Conservation (phyloP, 2,888 invertebrate species). For the Drosophila subquinaria region DNA sequence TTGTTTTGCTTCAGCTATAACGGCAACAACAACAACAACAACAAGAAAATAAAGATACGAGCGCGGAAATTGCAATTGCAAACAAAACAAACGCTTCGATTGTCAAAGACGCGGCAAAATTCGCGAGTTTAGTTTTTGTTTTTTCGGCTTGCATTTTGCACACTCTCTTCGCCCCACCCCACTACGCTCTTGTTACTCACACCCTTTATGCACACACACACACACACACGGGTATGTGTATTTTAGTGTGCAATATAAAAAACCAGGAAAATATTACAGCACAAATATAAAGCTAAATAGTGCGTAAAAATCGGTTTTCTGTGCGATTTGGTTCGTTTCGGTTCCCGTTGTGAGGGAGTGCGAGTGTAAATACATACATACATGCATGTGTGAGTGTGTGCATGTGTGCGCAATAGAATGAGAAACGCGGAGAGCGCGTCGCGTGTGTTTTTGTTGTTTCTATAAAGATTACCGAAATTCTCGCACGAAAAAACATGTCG, state of each 20-base stretch:
- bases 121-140: conserved; percentile 23
- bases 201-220: not conserved
- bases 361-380: conserved; percentile 8
- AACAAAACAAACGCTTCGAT: conserved; percentile 76
- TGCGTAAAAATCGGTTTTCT: conserved; percentile 76
- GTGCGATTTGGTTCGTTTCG: conserved; percentile 64
- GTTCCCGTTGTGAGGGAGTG: conserved; percentile 40
- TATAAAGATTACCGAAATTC: conserved; percentile 64
- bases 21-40: conserved; percentile 46
- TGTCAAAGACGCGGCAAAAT: conserved; percentile 48
- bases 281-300: conserved; percentile 68
- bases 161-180: conserved; percentile 13
- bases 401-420: conserved; percentile 25
- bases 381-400: not conserved
- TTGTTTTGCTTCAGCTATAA: conserved; percentile 65
- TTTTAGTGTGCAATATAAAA: conserved; percentile 17
- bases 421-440: conserved; percentile 22
- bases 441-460: conserved; percentile 61
- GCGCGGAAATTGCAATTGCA: conserved; percentile 74
- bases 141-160: conserved; percentile 67
- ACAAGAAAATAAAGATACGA: conserved; percentile 44
- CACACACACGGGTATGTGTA: not conserved
- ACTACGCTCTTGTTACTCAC: not conserved
- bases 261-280: conserved; percentile 42
- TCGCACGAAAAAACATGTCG: conserved; percentile 69